These are phyloP conservation scores for Myzus persicae DNA, from an alignment of 1,140 invertebrate species.

Conservation along the genomic window DNA sequence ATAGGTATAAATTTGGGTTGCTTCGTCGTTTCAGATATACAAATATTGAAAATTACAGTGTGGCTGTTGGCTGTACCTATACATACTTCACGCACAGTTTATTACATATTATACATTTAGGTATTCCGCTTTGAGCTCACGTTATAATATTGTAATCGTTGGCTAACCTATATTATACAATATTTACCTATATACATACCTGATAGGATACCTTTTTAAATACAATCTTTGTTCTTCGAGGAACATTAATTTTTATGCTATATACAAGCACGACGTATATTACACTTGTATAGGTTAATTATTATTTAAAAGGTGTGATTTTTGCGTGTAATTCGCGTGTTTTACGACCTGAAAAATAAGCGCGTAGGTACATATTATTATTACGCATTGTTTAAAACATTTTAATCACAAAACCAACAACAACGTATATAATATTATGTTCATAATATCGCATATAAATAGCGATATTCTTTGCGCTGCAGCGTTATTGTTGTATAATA, in stretches of 20 bases:
- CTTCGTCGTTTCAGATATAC: background rate
- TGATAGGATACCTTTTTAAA: background rate
- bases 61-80: no score
- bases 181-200: background rate
- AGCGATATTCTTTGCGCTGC: background rate
- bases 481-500: background rate
- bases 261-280: background rate
- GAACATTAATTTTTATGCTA: conserved; percentile 37
- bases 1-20: background rate
- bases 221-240: background rate
- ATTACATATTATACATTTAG: background rate
- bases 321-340: background rate
- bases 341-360: conserved; percentile 30
- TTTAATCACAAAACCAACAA: background rate
- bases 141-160: background rate
- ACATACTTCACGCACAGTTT: background rate
- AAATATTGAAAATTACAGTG: background rate
- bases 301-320: background rate
- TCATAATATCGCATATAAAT: background rate
- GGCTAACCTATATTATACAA: background rate
- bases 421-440: background rate
- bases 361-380: background rate
- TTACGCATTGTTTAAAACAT: background rate
- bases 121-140: background rate
- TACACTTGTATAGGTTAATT: background rate